Base-by-base conservation (phyloP, 2,113 vertebrate genomes). In the Pelecanus crispus region DNA sequence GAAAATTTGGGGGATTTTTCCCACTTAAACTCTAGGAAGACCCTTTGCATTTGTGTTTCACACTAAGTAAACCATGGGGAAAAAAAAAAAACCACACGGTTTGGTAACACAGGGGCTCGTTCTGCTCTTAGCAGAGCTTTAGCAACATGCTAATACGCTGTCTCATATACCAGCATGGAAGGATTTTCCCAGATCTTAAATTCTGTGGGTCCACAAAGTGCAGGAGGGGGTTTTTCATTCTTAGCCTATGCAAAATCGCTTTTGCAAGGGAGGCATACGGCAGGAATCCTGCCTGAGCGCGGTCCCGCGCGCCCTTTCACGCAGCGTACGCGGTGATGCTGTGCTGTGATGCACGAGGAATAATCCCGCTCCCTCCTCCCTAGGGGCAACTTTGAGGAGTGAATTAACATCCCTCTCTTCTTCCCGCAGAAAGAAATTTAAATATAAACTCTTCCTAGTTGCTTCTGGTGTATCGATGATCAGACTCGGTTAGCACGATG, bases 101-200 rank as follows among this genome's bases (percentile, higher is more conserved):
- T 95, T 11, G 40, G 32, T 65, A 34, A n/a, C 21, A 3, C 5
- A 1, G 7, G 25, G 38, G 17, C 49, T 89, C 0, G 0, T 79
- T 56, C 38, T 40, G 77, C 77, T 61, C 65, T 75, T n/a, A 67
- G 80, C 59, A 83, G 65, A n/a, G 74, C 94, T 88, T 91, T 71
- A 80, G 94, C 2, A 5, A 53, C 87, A 65, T 83, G 56, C 81
- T 75, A 80, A 17, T 86, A 32, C 68, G 50, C 88, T 90, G 82
- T 62, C n/a, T 31, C 10, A 34, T 58, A 7, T 6, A 65, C 58
- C 92, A 88, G 44, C 73, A 47, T 9, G 47, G 47, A 49, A 83
- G 72, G 90, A 90, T 84, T 96, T 95, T 95, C 42, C 52, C 81
- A 40, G 38, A n/a, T 81, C 68, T 97, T 77, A 44, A 81, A 74